Percentiles rank a stretch among this genome's conserved stretches.
Evolutionary conservation across 2,888 invertebrate species (phyloP).

Genomic region (Toxonevra muliebris): DNA sequence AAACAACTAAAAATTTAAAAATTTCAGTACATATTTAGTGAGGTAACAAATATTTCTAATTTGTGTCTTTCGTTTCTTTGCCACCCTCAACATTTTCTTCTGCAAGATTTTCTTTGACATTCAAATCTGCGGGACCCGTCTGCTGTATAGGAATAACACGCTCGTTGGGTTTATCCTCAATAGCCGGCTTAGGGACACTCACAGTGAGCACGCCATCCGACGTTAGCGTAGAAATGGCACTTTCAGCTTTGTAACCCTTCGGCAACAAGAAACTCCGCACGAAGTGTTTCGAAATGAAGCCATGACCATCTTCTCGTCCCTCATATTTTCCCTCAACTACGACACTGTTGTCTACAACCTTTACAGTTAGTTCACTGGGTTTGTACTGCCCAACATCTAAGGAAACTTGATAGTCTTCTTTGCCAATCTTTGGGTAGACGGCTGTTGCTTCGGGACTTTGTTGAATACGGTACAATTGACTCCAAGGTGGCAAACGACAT

Average conservation of each 20-base stretch:
- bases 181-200: slow-evolving; percentile 69
- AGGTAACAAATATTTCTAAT: too few relatives aligned
- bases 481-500: slow-evolving; percentile 34
- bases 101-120: slow-evolving; percentile 39
- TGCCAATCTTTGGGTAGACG: slow-evolving; percentile 62
- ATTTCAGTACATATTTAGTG: too few relatives aligned
- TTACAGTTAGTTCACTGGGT: slow-evolving; percentile 76
- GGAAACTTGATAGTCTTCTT: slow-evolving; percentile 74
- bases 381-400: slow-evolving; percentile 76
- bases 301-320: slow-evolving; percentile 76
- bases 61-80: slow-evolving; percentile 9
- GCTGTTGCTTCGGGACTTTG: slow-evolving; percentile 24
- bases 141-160: slow-evolving; percentile 57
- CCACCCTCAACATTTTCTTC: slow-evolving; percentile 15
- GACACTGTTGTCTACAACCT: slow-evolving; percentile 68
- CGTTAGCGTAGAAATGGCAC: slow-evolving; percentile 73
- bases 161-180: slow-evolving; percentile 41
- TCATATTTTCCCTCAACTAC: slow-evolving; percentile 77
- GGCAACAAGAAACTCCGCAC: slow-evolving; percentile 75
- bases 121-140: slow-evolving; percentile 51
- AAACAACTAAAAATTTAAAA: too few relatives aligned
- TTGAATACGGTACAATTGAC: slow-evolving; percentile 35
- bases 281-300: slow-evolving; percentile 82
- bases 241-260: slow-evolving; percentile 68
- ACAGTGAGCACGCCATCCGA: slow-evolving; percentile 83